Percentiles rank a stretch among this genome's conserved stretches.
Evolutionary conservation across 2,797 vertebrate genomes (phyloP).

Genomic region (Lithobates sylvaticus): DNA sequence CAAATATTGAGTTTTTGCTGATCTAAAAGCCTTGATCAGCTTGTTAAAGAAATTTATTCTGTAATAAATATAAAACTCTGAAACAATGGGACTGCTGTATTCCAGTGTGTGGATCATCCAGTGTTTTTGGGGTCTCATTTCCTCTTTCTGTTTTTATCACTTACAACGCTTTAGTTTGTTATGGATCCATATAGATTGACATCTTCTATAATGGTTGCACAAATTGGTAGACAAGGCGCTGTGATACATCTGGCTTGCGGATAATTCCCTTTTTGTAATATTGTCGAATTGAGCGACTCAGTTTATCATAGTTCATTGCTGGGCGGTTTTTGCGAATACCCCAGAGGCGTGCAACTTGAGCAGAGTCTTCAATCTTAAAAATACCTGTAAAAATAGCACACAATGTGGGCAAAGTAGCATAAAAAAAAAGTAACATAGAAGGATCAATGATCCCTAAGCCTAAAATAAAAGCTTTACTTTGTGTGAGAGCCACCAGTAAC

Average conservation of each 20-base stretch:
- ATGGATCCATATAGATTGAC: neutral
- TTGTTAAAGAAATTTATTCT: neutral
- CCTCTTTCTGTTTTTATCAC: too few relatives aligned
- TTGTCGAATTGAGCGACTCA: conserved; percentile 98
- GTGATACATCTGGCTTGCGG: conserved; percentile 95
- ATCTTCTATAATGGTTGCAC: conserved; percentile 89
- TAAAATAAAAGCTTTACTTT: too few relatives aligned
- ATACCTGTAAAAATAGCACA: conserved; percentile 79
- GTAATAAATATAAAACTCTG: conserved; percentile 9
- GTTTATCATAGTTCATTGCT: conserved; percentile 99
- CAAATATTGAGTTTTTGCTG: conserved; percentile 5
- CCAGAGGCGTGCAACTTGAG: conserved; percentile 96
- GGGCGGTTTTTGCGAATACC: conserved; percentile 96
- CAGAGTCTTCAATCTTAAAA: conserved; percentile 98
- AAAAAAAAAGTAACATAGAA: too few relatives aligned
- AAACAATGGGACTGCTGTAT: neutral
- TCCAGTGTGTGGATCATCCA: neutral
- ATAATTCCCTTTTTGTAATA: conserved; percentile 99
- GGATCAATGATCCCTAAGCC: too few relatives aligned
- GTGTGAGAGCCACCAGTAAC: too few relatives aligned
- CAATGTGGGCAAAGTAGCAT: too few relatives aligned
- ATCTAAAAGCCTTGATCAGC: conserved; percentile 1
- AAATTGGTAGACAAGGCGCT: conserved; percentile 98
- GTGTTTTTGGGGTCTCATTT: neutral
- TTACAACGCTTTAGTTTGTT: neutral